Evolutionary conservation across 2,888 invertebrate species (phyloP), one percentile per base, ranked within the genome.

Genomic region (Isotomurus palustris): DNA sequence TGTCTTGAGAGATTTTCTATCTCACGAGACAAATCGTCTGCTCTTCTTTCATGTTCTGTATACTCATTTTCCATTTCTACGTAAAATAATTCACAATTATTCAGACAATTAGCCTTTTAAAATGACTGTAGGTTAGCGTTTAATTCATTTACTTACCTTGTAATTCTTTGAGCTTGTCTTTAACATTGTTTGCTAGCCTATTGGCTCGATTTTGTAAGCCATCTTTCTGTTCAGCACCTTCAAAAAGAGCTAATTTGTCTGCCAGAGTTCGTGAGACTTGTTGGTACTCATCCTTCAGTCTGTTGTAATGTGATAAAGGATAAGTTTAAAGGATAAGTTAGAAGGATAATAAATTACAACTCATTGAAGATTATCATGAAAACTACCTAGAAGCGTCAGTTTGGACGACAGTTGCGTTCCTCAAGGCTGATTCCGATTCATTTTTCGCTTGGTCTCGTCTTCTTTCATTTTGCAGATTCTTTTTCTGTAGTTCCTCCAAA

Each of bases 371-470:
- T 35, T 24, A n/a, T n/a, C n/a, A n/a, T n/a, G n/a, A n/a, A n/a
- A n/a, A 22, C 48, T 56, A 68, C 68, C 36, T 77, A 53, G 80
- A 77, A 4, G 84, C 83, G 68, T 84, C 82, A 51, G 82, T 81
- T 60, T 83, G 82, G 1, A 89, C 87, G 29, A 79, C 81, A 58
- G 83, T 83, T 0, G 90, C 86, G 51, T 86, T 83, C 47, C 82
- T 81, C 1, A 84, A 82, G 2, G 92, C 88, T 63, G 83, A 82
- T 51, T 82, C 80, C 0, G 87, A 86, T 74, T 87, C 87, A 64
- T 84, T 82, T 72, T 85, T 84, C 1, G 93, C 90, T 73, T 87
- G 86, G 67, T 85, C 83, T 6, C 93, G 87, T 55, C 87, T 86
- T 56, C 85, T 82, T 71, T 88, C 86, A 73, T 92, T 93, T 74